Percentiles rank a stretch among this genome's conserved stretches.
Evolutionary conservation across 2,797 vertebrate genomes (phyloP).

Genomic region (Enteromius mattozi): DNA sequence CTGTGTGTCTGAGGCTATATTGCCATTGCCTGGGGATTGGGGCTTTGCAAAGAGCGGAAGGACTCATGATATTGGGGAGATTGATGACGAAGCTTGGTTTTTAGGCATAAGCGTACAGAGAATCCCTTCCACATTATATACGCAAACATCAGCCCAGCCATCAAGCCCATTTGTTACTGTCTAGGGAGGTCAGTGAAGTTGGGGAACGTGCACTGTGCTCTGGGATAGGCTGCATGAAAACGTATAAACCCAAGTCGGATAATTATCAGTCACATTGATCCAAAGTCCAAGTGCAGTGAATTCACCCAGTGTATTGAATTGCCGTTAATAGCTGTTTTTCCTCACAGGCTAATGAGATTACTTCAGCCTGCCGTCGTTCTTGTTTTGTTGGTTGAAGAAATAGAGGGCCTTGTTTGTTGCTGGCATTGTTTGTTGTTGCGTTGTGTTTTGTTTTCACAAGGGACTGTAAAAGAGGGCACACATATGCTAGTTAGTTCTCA

Average conservation of each 20-base stretch:
- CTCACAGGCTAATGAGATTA: conserved; percentile 66
- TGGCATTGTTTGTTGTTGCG: conserved; percentile 32
- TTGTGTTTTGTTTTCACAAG: conserved; percentile 68
- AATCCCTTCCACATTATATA: conserved; percentile 60
- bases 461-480: conserved; percentile 45
- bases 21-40: conserved; percentile 49
- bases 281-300: conserved; percentile 13
- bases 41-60: conserved; percentile 55
- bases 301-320: conserved; percentile 35
- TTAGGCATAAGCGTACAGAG: conserved; percentile 70
- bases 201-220: conserved; percentile 44
- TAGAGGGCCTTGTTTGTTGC: conserved; percentile 34
- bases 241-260: conserved; percentile 15
- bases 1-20: conserved; percentile 35
- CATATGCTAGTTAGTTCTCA: conserved; percentile 64
- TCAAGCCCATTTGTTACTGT: conserved; percentile 77
- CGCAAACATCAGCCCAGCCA: conserved; percentile 63
- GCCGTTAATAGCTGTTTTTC: conserved; percentile 58
- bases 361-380: conserved; percentile 62
- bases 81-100: conserved; percentile 75
- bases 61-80: conserved; percentile 72
- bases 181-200: conserved; percentile 69
- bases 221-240: conserved; percentile 3
- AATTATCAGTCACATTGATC: conserved; percentile 39
- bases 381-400: conserved; percentile 61